Evolutionary conservation across 1,140 invertebrate species (phyloP), one percentile per base, ranked within the genome.

Genomic region (Rhagoletis pomonella): DNA sequence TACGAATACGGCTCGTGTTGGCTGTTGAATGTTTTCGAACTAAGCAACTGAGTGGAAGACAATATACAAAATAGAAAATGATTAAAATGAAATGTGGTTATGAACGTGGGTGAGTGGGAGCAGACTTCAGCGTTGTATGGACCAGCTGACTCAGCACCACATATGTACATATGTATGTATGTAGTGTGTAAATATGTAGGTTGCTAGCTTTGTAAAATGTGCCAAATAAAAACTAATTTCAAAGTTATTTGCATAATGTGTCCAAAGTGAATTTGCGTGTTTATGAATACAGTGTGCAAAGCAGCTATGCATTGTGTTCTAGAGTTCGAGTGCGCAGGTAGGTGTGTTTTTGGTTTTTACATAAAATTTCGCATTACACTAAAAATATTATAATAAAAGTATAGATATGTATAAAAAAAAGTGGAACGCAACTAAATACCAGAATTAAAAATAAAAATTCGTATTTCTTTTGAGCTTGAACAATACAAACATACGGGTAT

Each of bases 211-310:
- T 55, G 77, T 84, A 55, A 67, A 67, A 67, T 55, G 62, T 69
- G 65, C 50, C 62, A 87, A 87, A 87, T 87, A 87, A 87, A 87
- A 87, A 87, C 86, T 87, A 87, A 87, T 87, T 87, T 87, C 86
- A 69, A 87, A 69, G 64, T 67, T 67, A 87, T 87, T 87, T 87
- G 50, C 64, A 87, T 87, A 87, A 87, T 87, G 62, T 87, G 64
- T 69, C 12, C 64, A 64, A 62, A 62, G 86, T 87, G 86, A 62
- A 55, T 55, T 60, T 55, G 44, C 14, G 44, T 84, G 14, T 50
- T 84, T 50, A 50, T 55, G 44, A 84, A 84, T n/a, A 84, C 55
- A 50, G 2, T 10, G 44, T 6, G 77, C 77, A 10, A 29, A 29
- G n/a, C 6, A 42, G 62, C 39, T 50, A 55, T n/a, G 2, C 39